phyloP scores from a whole-genome alignment of 1,140 invertebrate species.

The Achroia grisella region DNA sequence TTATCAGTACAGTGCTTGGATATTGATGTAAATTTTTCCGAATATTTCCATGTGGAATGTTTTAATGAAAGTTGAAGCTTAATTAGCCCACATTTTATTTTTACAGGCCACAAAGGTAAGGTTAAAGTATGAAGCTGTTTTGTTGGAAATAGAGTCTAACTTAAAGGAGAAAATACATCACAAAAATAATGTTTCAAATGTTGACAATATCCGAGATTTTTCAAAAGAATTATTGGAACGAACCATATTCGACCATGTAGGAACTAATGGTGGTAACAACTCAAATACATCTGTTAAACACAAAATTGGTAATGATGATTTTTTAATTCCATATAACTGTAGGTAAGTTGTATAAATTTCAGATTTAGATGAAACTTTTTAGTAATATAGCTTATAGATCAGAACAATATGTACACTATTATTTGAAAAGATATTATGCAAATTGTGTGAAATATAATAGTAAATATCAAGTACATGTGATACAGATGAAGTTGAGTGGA shows the following conservation, averaged over 20 bases:
- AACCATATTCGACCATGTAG: conserved; percentile 31
- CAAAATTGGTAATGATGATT: conserved; percentile 35
- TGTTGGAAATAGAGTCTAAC: conserved; percentile 17
- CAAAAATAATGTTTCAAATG: conserved; percentile 25
- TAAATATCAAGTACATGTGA: too few species aligned
- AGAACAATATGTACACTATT: too few species aligned
- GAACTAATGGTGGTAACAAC: conserved; percentile 47
- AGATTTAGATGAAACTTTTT: too few species aligned
- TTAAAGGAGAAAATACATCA: conserved; percentile 16
- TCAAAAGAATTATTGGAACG: conserved; percentile 41
- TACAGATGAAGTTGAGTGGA: too few species aligned
- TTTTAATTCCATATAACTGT: conserved; percentile 52
- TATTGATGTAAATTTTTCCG: too few species aligned
- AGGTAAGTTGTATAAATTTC: conserved; percentile 33
- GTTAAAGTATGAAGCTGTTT: conserved; percentile 26
- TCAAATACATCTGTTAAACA: conserved; percentile 36
- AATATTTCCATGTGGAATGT: too few species aligned
- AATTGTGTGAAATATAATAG: too few species aligned
- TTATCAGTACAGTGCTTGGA: too few species aligned
- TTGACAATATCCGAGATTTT: conserved; percentile 29
- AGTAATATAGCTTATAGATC: not conserved
- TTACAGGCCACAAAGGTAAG: conserved; percentile 36
- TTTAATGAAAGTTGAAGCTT: too few species aligned
- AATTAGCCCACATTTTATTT: not conserved
- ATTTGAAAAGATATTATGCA: too few species aligned